Conservation (phyloP, 2,113 vertebrate genomes). For the Podarcis cretensis region DNA sequence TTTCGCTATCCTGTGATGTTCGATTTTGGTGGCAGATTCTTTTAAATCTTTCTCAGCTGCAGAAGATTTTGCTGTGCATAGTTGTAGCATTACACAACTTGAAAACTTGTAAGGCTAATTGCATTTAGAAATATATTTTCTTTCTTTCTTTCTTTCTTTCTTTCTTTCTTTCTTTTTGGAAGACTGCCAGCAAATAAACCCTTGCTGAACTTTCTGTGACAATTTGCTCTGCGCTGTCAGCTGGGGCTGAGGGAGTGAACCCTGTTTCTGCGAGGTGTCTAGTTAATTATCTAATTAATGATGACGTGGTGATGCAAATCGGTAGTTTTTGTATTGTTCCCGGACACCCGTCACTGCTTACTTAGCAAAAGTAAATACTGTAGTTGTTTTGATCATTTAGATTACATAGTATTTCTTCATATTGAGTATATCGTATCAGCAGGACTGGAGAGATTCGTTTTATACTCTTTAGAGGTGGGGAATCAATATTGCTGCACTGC, state of each 20-base stretch:
- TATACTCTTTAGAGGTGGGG: too few relatives aligned
- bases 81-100: not conserved
- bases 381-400: not conserved
- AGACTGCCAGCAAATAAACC: not conserved
- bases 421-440: not conserved
- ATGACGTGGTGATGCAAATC: slow-evolving; percentile 41
- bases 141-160: not conserved
- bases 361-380: slow-evolving; percentile 39
- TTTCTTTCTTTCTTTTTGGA: not conserved
- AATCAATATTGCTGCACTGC: not conserved
- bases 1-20: not conserved
- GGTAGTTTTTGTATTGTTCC: slow-evolving; percentile 16
- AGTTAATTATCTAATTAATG: not conserved
- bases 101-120: not conserved
- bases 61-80: not conserved
- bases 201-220: not conserved
- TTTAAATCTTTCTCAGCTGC: slow-evolving; percentile 14
- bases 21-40: not conserved
- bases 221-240: not conserved
- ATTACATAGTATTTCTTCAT: not conserved
- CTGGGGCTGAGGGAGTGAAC: not conserved
- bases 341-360: slow-evolving; percentile 35
- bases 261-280: not conserved
- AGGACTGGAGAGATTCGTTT: not conserved
- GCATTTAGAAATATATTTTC: not conserved